Conservation (phyloP, 2,113 vertebrate genomes). For the Catharus minimus region DNA sequence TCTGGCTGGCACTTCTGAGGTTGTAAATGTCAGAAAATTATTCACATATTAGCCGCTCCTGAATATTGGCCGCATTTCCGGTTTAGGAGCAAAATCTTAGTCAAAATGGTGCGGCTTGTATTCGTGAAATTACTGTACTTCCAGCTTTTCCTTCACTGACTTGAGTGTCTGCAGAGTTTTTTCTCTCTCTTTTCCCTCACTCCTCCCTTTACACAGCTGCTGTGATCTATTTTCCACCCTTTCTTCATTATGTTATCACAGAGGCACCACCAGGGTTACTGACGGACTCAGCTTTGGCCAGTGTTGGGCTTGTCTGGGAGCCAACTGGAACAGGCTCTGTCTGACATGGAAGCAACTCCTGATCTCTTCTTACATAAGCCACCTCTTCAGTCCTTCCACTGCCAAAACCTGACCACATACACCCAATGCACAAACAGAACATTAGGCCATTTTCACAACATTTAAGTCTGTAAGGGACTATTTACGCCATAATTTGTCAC, state of each 20-base stretch:
- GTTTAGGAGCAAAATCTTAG: too few relatives aligned
- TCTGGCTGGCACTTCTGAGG: too few relatives aligned
- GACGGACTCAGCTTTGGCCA: not conserved
- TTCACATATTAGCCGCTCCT: too few relatives aligned
- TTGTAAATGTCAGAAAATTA: too few relatives aligned
- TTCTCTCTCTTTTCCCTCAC: not conserved
- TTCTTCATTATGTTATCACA: not conserved
- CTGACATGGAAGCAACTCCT: fast-evolving
- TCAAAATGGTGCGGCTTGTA: too few relatives aligned
- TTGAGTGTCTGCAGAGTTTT: not conserved
- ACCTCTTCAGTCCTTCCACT: not conserved
- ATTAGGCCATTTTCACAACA: not conserved
- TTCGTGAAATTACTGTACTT: not conserved
- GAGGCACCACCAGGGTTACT: not conserved
- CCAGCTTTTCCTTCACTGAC: not conserved
- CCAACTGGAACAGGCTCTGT: not conserved
- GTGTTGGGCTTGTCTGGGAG: fast-evolving
- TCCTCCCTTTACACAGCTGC: not conserved
- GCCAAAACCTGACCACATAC: not conserved
- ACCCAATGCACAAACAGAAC: not conserved
- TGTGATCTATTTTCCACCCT: not conserved
- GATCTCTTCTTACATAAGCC: not conserved
- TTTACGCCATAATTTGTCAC: not conserved
- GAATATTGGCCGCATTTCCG: too few relatives aligned
- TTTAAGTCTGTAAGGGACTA: not conserved